These are phyloP conservation scores for Darevskia mixta DNA, from an alignment of 2,797 vertebrate genomes.

Conservation along the genomic window DNA sequence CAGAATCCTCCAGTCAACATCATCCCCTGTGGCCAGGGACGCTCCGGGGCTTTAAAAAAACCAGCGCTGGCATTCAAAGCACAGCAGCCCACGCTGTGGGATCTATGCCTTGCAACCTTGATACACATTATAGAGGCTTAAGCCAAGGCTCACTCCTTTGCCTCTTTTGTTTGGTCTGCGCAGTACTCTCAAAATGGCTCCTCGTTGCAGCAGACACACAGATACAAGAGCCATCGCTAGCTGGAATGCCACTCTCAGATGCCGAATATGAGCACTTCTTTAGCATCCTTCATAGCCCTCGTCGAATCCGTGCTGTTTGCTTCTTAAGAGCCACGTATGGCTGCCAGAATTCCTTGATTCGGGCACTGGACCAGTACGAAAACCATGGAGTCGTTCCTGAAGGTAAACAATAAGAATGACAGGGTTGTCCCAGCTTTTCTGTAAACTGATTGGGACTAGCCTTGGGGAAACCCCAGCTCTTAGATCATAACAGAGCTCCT, in stretches of 20 bases:
- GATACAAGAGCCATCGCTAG: background rate
- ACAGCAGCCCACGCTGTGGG: no score
- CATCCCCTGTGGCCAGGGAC: no score
- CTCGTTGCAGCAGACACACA: rapidly evolving
- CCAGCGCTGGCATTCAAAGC: no score
- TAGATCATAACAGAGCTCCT: background rate
- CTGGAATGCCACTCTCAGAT: slow-evolving; percentile 48
- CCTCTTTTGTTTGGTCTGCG: slow-evolving; percentile 18
- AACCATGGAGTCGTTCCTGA: slow-evolving; percentile 65
- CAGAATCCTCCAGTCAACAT: background rate
- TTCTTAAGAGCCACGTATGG: slow-evolving; percentile 40
- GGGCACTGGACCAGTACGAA: slow-evolving; percentile 57
- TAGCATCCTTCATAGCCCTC: background rate
- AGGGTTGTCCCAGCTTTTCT: no score
- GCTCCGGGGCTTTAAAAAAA: no score
- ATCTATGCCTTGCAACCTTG: background rate
- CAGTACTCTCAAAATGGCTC: slow-evolving; percentile 54
- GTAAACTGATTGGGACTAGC: background rate
- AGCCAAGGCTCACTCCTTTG: background rate
- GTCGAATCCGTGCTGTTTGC: slow-evolving; percentile 37
- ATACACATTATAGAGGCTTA: background rate
- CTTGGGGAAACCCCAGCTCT: background rate
- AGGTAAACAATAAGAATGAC: slow-evolving; percentile 38
- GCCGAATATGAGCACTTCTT: slow-evolving; percentile 66
- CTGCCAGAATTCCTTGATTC: slow-evolving; percentile 58